Percentiles rank a stretch among this genome's conserved stretches.
phyloP scores from a whole-genome alignment of 2,888 invertebrate genomes.

The Cataglyphis altisquamis region DNA sequence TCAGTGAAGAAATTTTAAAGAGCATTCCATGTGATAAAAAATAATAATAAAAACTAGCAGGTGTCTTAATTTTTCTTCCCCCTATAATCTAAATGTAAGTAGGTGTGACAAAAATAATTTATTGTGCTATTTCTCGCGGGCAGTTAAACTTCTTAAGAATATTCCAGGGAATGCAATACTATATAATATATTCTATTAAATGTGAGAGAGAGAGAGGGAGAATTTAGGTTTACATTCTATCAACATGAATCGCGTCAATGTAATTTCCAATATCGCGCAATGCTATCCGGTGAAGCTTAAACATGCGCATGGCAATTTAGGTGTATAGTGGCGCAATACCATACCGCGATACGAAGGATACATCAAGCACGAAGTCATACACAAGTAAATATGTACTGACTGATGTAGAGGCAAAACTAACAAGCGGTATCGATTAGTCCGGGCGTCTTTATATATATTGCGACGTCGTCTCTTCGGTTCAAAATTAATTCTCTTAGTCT shows the following conservation, averaged over 20 bases:
- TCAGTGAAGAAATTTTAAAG: not conserved
- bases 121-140: not conserved
- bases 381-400: constrained; percentile 56
- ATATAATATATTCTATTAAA: constrained; percentile 32
- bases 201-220: not conserved
- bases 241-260: constrained; percentile 54
- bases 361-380: constrained; percentile 55
- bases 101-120: not conserved
- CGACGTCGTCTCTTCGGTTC: constrained; percentile 11
- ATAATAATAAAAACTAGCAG: not conserved
- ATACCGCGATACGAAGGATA: constrained; percentile 35
- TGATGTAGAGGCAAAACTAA: constrained; percentile 54
- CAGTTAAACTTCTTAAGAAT: not conserved
- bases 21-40: not conserved
- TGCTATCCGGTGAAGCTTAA: constrained; percentile 45
- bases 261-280: constrained; percentile 58
- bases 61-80: not conserved
- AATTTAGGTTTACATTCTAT: constrained; percentile 50
- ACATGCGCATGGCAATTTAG: constrained; percentile 53
- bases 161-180: constrained; percentile 15
- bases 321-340: constrained; percentile 32
- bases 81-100: not conserved
- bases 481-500: constrained; percentile 34
- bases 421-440: constrained; percentile 52
- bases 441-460: constrained; percentile 44